A percentile compares a stretch with the other conserved stretches of the same genome.
These are phyloP conservation scores for Heliconius charithonia DNA, from an alignment of 2,888 invertebrate species.

Conservation along the genomic window DNA sequence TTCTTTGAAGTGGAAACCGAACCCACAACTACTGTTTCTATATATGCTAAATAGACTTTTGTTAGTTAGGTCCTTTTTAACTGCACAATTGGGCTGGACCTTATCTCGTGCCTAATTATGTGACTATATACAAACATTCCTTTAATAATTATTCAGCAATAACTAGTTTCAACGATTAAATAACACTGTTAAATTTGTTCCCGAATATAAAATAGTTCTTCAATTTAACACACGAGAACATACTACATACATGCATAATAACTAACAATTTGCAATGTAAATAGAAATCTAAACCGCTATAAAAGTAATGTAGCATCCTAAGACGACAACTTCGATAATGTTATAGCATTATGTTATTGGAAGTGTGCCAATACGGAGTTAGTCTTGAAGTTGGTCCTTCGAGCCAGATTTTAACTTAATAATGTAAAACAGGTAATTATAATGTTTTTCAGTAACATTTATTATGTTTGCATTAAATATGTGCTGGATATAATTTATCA, in stretches of 20 bases:
- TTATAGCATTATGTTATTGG: constrained; percentile 25
- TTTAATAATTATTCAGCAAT: no score
- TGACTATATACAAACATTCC: no score
- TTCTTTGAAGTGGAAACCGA: no score
- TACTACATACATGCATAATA: constrained; percentile 15
- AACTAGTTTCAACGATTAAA: no score
- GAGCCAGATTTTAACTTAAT: constrained; percentile 7
- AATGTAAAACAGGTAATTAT: no score
- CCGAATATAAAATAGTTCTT: neutral
- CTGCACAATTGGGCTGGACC: no score
- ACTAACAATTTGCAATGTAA: constrained; percentile 14
- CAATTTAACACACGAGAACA: neutral
- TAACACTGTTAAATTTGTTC: no score
- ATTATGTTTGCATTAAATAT: neutral
- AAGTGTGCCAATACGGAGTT: constrained; percentile 23
- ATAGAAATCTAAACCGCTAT: constrained; percentile 20
- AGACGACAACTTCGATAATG: constrained; percentile 32
- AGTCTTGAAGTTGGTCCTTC: constrained; percentile 24
- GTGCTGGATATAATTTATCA: neutral
- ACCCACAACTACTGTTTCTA: no score
- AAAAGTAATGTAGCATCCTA: constrained; percentile 23
- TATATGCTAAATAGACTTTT: no score
- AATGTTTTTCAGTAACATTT: no score
- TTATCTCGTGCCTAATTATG: no score
- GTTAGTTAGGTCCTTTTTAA: no score